Conservation (phyloP, 1,140 invertebrate genomes). For the Drosophila ambigua region DNA sequence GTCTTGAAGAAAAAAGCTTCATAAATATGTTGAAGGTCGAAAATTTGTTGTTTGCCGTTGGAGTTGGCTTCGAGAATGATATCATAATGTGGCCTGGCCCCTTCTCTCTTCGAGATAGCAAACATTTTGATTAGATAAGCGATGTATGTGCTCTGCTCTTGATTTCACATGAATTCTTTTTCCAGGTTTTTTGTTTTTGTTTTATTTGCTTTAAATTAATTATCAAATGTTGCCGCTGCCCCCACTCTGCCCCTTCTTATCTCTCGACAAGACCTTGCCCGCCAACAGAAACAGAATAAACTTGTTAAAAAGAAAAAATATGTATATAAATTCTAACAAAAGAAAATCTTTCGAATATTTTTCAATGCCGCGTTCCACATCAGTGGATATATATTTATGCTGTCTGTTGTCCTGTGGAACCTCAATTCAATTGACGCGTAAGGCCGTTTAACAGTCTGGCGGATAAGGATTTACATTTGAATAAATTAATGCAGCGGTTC, state of each 20-base stretch:
- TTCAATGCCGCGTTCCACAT: slow-evolving; percentile 57
- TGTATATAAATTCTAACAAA: slow-evolving; percentile 44
- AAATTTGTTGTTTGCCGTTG: slow-evolving; percentile 38
- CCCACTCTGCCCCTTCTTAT: slow-evolving; percentile 12
- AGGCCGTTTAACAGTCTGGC: slow-evolving; percentile 73
- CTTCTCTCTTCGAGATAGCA: slow-evolving; percentile 55
- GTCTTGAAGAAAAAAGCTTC: slow-evolving; percentile 47
- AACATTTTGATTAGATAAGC: slow-evolving; percentile 70
- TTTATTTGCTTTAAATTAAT: slow-evolving; percentile 66
- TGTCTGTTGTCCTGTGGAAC: slow-evolving; percentile 25
- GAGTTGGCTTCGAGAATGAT: slow-evolving; percentile 54
- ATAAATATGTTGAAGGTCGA: slow-evolving; percentile 74
- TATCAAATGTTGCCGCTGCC: slow-evolving; percentile 48
- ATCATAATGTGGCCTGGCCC: slow-evolving; percentile 57
- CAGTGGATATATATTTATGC: slow-evolving; percentile 23
- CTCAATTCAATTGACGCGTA: slow-evolving; percentile 63
- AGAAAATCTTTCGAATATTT: slow-evolving; percentile 58
- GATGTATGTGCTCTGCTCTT: slow-evolving; percentile 17
- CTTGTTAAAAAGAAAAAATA: slow-evolving; percentile 37
- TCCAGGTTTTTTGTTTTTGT: slow-evolving; percentile 13
- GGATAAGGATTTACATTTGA: slow-evolving; percentile 55
- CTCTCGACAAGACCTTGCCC: slow-evolving; percentile 42
- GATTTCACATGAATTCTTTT: slow-evolving; percentile 31
- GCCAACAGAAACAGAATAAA: slow-evolving; percentile 28
- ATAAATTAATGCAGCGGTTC: slow-evolving; percentile 56